Evolutionary conservation across 2,113 vertebrate species (phyloP), one percentile per base, ranked within the genome.

Genomic region (Panthera uncia): DNA sequence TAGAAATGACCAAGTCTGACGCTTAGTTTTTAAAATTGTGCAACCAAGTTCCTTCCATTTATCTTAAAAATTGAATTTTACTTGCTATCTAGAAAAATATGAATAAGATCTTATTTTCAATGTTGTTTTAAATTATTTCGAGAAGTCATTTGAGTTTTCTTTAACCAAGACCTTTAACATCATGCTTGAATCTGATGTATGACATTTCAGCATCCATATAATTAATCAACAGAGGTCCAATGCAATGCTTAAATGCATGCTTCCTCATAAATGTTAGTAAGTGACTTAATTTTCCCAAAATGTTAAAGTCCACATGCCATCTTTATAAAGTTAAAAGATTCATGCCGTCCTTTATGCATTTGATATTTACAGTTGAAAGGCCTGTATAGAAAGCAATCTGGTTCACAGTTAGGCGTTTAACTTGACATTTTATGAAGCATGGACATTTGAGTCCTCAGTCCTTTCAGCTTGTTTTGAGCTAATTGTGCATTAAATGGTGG

Each of bases 341-440:
- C 97, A 96, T 98, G 98, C 97, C 97, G 91, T 98, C 98, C 92
- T 98, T 98, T 98, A 83, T 98, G 96, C 97, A 97, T 98, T 98
- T 98, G 96, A 98, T 98, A 98, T 98, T 98, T 98, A 98, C 89
- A 98, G 97, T 88, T 98, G 97, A 98, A 98, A 98, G 96, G 50
- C 96, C 96, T 97, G 89, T 98, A 97, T 92, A 97, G 88, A 98
- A 98, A 98, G 97, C 97, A 98, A 98, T 98, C 97, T 98, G 98
- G 97, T 97, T 98, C 98, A 97, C 99, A 99, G 98, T 98, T 98
- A 98, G 98, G 97, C 96, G 89, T 98, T 98, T 98, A 98, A 98
- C 98, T 98, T 99, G 98, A 99, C 98, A 99, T 99, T 99, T 99
- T 98, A 94, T 98, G 97, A 95, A 98, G 86, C 80, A 36, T 96